Evolutionary conservation across 2,113 vertebrate genomes (phyloP), one percentile per base, ranked within the genome.

Genomic region (Anser brachyrhynchus): DNA sequence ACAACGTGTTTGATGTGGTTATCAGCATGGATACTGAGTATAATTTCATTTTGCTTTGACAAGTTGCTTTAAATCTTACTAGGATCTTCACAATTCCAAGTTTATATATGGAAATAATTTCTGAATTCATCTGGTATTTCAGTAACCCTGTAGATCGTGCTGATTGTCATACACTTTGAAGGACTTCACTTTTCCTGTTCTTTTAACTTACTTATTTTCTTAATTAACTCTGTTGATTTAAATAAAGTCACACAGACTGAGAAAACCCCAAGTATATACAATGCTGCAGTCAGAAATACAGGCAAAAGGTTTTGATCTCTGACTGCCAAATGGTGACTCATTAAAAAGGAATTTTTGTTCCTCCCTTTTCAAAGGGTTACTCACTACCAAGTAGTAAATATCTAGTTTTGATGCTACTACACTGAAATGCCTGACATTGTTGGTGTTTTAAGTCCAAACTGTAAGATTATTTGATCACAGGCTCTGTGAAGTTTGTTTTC

Each of bases 261-360:
- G 73, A 86, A 81, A 69, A 8, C 0, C 19, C 61, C 67, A 76
- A 95, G 54, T 87, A 71, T 84, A 43, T 83, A 86, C 82, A 90
- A 6, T 72, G 80, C 81, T 90, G 57, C 58, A 95, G 82, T 73
- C 80, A 96, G 85, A 97, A 96, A 95, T 95, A 80, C 75, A 97
- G 95, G 88, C 91, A 78, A 90, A 94, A 94, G 92, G 81, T 91
- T 96, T 93, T 94, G 85, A 93, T 97, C 93, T 95, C 89, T 93
- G 93, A 59, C 76, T 96, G 90, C 92, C 96, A 97, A 96, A 91
- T n/a, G 87, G 67, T 97, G 97, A 97, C 92, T 98, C 96, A 97
- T 95, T 87, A 82, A 92, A 95, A 91, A 92, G 81, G 94, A 97
- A 97, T 97, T 96, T 97, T 90, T 94, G 77, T 92, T 96, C 89